A percentile compares a stretch with the other conserved stretches of the same genome.
phyloP scores from a whole-genome alignment of 2,797 vertebrate species.

The Centropyge bicolor region DNA sequence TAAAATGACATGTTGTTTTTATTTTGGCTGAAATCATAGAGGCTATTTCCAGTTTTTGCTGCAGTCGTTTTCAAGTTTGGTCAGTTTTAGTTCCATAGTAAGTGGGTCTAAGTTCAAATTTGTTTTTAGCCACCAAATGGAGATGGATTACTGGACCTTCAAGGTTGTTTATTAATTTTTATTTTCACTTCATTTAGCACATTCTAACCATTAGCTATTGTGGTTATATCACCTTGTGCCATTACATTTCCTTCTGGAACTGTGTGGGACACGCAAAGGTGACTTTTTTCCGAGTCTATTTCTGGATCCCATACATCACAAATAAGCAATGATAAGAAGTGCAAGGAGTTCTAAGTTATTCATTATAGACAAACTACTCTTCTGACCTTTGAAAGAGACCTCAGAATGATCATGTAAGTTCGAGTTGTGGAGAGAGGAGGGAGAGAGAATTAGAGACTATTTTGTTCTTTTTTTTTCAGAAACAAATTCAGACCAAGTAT shows the following conservation, averaged over 20 bases:
- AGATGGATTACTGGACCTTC: not conserved
- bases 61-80: not conserved
- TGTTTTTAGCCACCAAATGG: not conserved
- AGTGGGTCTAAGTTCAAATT: not conserved
- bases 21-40: not conserved
- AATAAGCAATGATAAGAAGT: not conserved
- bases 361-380: not conserved
- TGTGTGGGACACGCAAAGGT: not conserved
- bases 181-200: not conserved
- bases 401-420: not conserved
- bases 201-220: not conserved
- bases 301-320: not conserved
- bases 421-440: not conserved
- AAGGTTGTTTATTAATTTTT: not conserved
- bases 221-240: not conserved
- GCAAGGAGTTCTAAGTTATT: not conserved
- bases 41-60: not conserved
- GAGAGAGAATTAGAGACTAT: not conserved
- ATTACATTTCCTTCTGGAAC: not conserved
- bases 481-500: no score
- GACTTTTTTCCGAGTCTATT: not conserved
- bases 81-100: not conserved
- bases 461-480: not conserved
- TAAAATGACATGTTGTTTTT: not conserved
- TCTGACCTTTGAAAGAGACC: not conserved